A percentile compares a stretch with the other conserved stretches of the same genome.
Conservation (phyloP, 2,797 vertebrate genomes). For the Enteromius paludinosus region DNA sequence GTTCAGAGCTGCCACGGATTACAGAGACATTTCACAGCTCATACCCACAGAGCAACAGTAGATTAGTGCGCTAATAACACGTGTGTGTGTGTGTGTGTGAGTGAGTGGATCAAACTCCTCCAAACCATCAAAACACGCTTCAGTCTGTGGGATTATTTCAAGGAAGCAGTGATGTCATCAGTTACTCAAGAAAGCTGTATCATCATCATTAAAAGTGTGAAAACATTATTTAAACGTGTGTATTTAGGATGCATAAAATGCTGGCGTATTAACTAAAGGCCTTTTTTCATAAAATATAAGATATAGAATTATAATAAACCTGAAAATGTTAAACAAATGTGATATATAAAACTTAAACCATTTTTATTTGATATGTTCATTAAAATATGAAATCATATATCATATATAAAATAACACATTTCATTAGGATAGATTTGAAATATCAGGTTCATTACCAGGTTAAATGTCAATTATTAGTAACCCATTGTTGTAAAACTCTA, state of each 20-base stretch:
- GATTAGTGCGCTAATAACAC: neutral
- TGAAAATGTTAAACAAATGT: neutral
- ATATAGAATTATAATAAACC: neutral
- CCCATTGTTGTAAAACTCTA: too few species aligned
- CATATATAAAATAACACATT: too few species aligned
- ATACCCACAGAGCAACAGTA: conserved; percentile 14
- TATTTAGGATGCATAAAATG: neutral
- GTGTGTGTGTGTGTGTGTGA: neutral
- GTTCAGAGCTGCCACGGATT: conserved; percentile 3
- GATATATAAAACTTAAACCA: neutral
- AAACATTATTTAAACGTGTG: neutral
- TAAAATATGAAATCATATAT: too few species aligned
- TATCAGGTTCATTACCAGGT: too few species aligned
- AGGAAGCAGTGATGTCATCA: neutral
- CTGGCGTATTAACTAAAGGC: neutral
- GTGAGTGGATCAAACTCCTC: neutral
- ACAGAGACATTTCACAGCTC: conserved; percentile 14
- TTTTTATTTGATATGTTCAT: neutral
- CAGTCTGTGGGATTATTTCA: neutral
- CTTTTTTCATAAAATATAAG: neutral
- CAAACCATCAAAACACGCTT: neutral
- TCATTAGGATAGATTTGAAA: too few species aligned
- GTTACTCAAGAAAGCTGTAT: neutral
- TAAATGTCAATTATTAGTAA: too few species aligned
- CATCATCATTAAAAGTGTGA: neutral